phyloP scores from a whole-genome alignment of 2,797 vertebrate genomes.

The Psittacula derbiana region DNA sequence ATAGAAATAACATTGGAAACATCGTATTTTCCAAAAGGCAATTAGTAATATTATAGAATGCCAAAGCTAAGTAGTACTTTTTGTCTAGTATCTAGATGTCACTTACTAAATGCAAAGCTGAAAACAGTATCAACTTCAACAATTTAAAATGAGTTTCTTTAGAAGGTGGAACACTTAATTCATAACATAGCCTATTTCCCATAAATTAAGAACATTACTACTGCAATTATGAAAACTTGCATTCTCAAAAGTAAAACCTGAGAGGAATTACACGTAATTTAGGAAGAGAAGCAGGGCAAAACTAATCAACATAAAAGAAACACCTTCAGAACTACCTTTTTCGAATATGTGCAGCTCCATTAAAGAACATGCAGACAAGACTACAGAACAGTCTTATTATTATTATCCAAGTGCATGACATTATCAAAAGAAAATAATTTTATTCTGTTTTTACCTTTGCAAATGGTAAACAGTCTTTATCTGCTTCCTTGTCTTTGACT shows the following conservation, averaged over 20 bases:
- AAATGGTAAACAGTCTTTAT: slow-evolving; percentile 98
- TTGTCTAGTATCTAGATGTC: neutral
- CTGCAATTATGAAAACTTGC: neutral
- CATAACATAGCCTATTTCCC: neutral
- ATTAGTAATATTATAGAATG: neutral
- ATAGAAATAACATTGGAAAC: neutral
- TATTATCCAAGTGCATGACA: neutral
- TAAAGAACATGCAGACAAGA: neutral
- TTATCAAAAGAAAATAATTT: neutral
- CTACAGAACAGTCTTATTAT: neutral
- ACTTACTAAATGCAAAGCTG: neutral
- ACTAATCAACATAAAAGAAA: neutral
- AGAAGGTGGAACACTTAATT: neutral
- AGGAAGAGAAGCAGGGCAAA: neutral
- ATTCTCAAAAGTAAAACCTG: neutral
- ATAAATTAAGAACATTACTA: neutral
- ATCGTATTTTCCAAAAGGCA: neutral
- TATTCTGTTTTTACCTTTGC: slow-evolving; percentile 84
- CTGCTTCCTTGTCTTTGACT: slow-evolving; percentile 98
- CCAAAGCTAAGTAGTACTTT: neutral
- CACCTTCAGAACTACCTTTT: neutral
- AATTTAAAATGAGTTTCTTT: neutral
- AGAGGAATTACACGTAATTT: neutral
- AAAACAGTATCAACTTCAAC: neutral
- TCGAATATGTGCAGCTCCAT: neutral